Percentiles rank a stretch among this genome's conserved stretches.
Evolutionary conservation across 1,140 invertebrate genomes (phyloP).

Genomic region (Panagrolaimus sp.): DNA sequence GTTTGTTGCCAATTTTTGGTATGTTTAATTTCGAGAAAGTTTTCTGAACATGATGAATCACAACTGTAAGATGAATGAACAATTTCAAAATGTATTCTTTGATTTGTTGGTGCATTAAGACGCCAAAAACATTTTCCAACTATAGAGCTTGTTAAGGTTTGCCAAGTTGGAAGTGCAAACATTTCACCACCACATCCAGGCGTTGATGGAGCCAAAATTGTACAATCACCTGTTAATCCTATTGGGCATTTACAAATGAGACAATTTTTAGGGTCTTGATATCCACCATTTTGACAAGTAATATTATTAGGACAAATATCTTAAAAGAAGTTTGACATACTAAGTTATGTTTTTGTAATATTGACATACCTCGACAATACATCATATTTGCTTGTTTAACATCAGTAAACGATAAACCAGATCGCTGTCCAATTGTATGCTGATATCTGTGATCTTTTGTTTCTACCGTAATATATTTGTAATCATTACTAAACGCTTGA

Average conservation of each 20-base stretch:
- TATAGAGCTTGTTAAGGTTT: slow-evolving; percentile 48
- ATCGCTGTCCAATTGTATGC: slow-evolving; percentile 55
- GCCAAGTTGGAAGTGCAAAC: slow-evolving; percentile 41
- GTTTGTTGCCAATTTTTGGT: slow-evolving; percentile 58
- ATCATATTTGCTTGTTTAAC: slow-evolving; percentile 57
- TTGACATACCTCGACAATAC: slow-evolving; percentile 42
- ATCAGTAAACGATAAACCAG: slow-evolving; percentile 56
- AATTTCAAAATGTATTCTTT: slow-evolving; percentile 9
- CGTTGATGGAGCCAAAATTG: slow-evolving; percentile 19
- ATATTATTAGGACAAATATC: slow-evolving; percentile 6
- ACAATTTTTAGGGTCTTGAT: slow-evolving; percentile 58
- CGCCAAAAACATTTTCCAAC: slow-evolving; percentile 43
- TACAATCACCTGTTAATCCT: slow-evolving; percentile 38
- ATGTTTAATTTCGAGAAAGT: slow-evolving; percentile 53
- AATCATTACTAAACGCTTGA: slow-evolving; percentile 53
- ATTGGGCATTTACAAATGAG: slow-evolving; percentile 39
- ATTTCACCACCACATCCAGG: slow-evolving; percentile 50
- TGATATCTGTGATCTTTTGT: slow-evolving; percentile 52
- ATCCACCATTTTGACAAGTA: slow-evolving; percentile 32
- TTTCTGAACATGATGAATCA: slow-evolving; percentile 46
- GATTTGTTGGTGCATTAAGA: slow-evolving; percentile 31
- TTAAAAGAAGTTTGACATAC: not conserved
- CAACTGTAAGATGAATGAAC: slow-evolving; percentile 28
- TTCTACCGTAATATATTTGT: slow-evolving; percentile 54
- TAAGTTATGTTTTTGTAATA: not conserved